Evolutionary conservation across 2,888 invertebrate genomes (phyloP), one percentile per base, ranked within the genome.

Genomic region (Lycia hirtaria): DNA sequence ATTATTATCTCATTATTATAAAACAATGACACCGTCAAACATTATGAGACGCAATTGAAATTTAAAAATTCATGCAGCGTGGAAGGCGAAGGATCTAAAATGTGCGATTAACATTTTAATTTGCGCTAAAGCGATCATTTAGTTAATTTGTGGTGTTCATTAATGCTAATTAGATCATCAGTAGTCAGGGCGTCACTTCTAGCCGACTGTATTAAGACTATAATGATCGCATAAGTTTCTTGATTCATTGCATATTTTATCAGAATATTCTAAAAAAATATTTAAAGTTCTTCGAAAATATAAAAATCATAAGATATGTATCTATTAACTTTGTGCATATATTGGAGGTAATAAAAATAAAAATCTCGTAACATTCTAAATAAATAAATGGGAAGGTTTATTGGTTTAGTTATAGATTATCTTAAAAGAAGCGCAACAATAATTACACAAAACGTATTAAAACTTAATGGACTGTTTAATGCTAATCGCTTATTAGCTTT

Each of bases 51-150:
- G 63, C 60, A 60, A 66, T 60, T 52, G 58, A 52, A 60, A 68
- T 68, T 65, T 65, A 66, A 67, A 68, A 71, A 69, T 68, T 67
- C 62, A 72, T 60, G 60, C 60, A 17, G 53, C 62, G 64, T 62
- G 60, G 64, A 64, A 45, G 52, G 49, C 56, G 47, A 60, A 62
- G 62, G 68, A 66, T 64, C 60, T 56, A 67, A 67, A 50, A 45
- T 4, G 50, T 26, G 24, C 22, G 64, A 73, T 73, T 73, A 62
- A 55, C 72, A 73, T 71, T 66, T 70, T 68, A 71, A 73, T 73
- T 49, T 45, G 45, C 38, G 62, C 60, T 62, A 61, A 66, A 67
- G 63, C 65, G 64, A 53, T 52, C 41, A 60, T 47, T 60, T 64
- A 69, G 71, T 73, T 64, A 68, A 73, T 68, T 65, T 66, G 53